These are phyloP conservation scores for Palaemon carinicauda DNA, from an alignment of 1,140 invertebrate genomes.

Conservation along the genomic window DNA sequence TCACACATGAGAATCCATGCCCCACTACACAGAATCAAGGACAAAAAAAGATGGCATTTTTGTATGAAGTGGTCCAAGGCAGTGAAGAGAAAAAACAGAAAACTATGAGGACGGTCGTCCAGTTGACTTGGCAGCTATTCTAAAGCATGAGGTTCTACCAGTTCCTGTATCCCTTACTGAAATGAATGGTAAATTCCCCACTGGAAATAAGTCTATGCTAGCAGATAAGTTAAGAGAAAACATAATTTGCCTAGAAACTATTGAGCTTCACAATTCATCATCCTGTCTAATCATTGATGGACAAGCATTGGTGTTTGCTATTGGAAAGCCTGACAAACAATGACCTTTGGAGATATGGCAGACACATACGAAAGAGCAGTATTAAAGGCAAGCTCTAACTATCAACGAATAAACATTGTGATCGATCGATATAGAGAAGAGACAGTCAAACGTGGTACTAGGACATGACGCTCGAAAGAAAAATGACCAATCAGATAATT, in stretches of 20 bases:
- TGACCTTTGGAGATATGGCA: neutral
- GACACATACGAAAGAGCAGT: neutral
- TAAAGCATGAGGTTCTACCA: neutral
- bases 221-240: neutral
- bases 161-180: neutral
- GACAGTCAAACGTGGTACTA: neutral
- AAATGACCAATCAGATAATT: neutral
- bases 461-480: neutral
- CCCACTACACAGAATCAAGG: no score
- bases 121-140: neutral
- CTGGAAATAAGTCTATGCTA: neutral
- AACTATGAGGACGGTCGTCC: neutral
- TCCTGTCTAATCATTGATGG: neutral
- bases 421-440: conserved; percentile 2
- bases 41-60: no score
- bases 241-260: neutral
- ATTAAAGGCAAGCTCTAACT: no score
- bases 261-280: neutral
- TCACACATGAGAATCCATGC: no score
- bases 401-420: neutral
- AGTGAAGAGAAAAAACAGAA: no score
- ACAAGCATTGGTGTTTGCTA: neutral
- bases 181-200: no score
- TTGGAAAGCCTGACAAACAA: neutral
- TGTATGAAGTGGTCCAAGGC: no score